Conservation (phyloP, 2,888 invertebrate genomes). For the Perizoma flavofasciatum region DNA sequence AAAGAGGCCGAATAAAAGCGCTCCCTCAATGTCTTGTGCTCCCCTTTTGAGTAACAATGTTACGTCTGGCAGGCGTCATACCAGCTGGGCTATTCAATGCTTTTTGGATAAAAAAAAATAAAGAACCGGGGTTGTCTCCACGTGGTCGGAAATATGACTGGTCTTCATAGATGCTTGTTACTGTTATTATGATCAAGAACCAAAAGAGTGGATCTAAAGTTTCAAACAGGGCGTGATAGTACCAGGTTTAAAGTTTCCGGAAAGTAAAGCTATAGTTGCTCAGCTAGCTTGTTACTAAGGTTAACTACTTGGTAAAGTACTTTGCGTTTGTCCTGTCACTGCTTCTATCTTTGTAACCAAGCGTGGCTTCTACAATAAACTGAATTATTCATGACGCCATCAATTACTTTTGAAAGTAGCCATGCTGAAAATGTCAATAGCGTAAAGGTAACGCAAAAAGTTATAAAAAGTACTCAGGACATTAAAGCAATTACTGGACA, state of each 20-base stretch:
- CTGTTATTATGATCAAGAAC: slow-evolving; percentile 37
- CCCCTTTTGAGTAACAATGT: slow-evolving; percentile 71
- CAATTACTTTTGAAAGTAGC: slow-evolving; percentile 38
- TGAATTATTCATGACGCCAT: slow-evolving; percentile 37
- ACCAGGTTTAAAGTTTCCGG: no score
- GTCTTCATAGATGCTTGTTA: slow-evolving; percentile 42
- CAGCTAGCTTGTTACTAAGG: no score
- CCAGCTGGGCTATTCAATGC: slow-evolving; percentile 78
- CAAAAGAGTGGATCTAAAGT: no score
- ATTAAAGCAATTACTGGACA: slow-evolving; percentile 49
- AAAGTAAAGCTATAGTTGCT: no score
- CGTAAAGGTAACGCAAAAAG: slow-evolving; percentile 43
- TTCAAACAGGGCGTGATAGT: no score
- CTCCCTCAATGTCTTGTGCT: slow-evolving; percentile 66
- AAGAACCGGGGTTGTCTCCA: slow-evolving; percentile 56
- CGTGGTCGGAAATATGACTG: slow-evolving; percentile 71
- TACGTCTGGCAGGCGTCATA: slow-evolving; percentile 66
- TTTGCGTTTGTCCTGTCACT: no score
- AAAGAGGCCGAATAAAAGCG: slow-evolving; percentile 52
- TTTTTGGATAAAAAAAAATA: slow-evolving; percentile 46
- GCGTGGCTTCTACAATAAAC: background rate
- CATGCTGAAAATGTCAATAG: slow-evolving; percentile 53
- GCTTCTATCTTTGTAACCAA: no score
- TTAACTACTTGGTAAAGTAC: no score
- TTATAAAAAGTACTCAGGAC: slow-evolving; percentile 38